Percentiles rank a stretch among this genome's conserved stretches.
phyloP scores from a whole-genome alignment of 2,888 invertebrate species.

The Melanostoma mellinum region DNA sequence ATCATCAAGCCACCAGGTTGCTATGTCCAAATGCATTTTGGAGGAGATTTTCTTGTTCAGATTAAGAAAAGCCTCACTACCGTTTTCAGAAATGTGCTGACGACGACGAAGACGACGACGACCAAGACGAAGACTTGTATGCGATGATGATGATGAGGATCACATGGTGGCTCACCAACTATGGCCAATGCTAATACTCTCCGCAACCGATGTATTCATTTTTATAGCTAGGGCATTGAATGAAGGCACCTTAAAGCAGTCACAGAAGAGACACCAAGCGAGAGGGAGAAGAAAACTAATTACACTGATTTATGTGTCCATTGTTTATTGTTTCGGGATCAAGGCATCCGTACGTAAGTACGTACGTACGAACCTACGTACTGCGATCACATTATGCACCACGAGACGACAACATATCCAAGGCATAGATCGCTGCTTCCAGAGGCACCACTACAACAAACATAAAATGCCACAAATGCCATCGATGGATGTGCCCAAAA shows the following conservation, averaged over 20 bases:
- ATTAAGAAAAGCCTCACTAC: constrained; percentile 66
- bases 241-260: constrained; percentile 50
- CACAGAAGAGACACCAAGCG: constrained; percentile 74
- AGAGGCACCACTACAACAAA: constrained; percentile 27
- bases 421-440: constrained; percentile 39
- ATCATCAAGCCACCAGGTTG: constrained; percentile 17
- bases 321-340: constrained; percentile 89
- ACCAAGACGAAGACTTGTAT: constrained; percentile 24
- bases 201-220: constrained; percentile 58
- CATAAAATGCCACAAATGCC: constrained; percentile 67
- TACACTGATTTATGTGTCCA: constrained; percentile 97
- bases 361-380: constrained; percentile 7
- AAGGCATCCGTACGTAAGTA: constrained; percentile 59
- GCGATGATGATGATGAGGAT: constrained; percentile 56
- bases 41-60: constrained; percentile 63
- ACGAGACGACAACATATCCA: constrained; percentile 61
- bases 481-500: constrained; percentile 73
- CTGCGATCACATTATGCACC: constrained; percentile 72
- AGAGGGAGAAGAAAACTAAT: constrained; percentile 87
- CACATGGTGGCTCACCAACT: constrained; percentile 63
- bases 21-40: constrained; percentile 28
- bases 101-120: constrained; percentile 33
- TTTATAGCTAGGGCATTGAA: constrained; percentile 70
- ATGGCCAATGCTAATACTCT: constrained; percentile 68
- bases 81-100: constrained; percentile 54